phyloP scores from a whole-genome alignment of 2,888 invertebrate genomes.

The Pandemis cinnamomeana region DNA sequence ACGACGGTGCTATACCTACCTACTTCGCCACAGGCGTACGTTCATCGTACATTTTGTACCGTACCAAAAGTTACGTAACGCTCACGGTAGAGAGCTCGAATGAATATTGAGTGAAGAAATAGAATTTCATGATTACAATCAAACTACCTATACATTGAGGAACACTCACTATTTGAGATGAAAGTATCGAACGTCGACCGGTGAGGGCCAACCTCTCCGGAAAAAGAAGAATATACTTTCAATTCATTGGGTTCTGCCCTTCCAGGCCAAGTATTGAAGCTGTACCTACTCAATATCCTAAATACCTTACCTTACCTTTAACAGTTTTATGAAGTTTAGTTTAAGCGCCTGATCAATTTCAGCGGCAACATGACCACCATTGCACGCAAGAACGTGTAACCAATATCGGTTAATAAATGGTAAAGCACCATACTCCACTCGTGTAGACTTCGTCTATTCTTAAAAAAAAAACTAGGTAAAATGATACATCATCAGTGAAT shows the following conservation, averaged over 20 bases:
- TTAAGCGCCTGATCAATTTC: conserved; percentile 6
- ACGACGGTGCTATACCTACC: conserved; percentile 1
- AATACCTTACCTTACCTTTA: no score
- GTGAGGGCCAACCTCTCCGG: no score
- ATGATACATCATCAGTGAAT: background rate
- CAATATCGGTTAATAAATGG: background rate
- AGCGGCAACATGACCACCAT: background rate
- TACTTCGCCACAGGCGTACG: background rate
- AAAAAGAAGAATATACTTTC: no score
- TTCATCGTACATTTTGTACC: conserved; percentile 2
- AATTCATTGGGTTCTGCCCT: no score
- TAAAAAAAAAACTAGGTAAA: background rate
- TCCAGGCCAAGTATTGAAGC: no score
- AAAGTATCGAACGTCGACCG: no score
- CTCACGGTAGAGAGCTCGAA: background rate
- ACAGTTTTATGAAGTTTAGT: no score
- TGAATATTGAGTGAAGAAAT: background rate
- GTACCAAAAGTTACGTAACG: conserved; percentile 12
- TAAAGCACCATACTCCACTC: no score
- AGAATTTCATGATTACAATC: background rate
- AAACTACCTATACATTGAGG: background rate
- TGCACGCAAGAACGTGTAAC: background rate
- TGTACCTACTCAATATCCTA: no score
- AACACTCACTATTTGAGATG: background rate
- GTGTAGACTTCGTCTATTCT: background rate